Percentiles rank a stretch among this genome's conserved stretches.
Evolutionary conservation across 1,140 invertebrate species (phyloP).

Genomic region (Drosophila pachea): DNA sequence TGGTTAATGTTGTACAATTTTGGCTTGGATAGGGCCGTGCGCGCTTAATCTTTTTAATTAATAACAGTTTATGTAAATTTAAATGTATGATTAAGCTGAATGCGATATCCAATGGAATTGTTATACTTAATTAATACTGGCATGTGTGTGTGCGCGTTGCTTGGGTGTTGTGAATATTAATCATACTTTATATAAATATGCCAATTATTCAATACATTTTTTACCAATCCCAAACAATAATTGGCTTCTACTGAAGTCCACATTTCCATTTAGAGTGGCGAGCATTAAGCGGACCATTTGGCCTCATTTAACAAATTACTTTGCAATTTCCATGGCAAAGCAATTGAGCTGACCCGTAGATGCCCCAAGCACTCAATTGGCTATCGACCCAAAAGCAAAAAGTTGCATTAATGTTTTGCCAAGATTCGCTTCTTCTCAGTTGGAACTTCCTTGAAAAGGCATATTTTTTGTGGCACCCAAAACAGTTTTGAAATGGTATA

Average conservation of each 20-base stretch:
- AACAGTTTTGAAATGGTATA: too few species aligned
- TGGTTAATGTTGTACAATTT: conserved; percentile 27
- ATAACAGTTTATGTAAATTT: conserved; percentile 73
- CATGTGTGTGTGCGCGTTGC: conserved; percentile 24
- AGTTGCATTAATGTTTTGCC: conserved; percentile 34
- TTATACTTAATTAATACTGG: conserved; percentile 64
- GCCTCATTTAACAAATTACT: conserved; percentile 32
- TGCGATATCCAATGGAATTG: conserved; percentile 53
- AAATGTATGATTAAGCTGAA: conserved; percentile 67
- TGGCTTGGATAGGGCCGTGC: conserved; percentile 8
- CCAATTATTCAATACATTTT: conserved; percentile 22
- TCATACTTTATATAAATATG: conserved; percentile 26
- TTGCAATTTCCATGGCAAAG: conserved; percentile 1
- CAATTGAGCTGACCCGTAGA: conserved; percentile 10
- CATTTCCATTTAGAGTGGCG: conserved; percentile 10
- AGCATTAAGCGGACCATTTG: conserved; percentile 5
- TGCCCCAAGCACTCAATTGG: conserved; percentile 46
- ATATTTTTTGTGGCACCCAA: not conserved
- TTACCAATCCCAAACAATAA: not conserved
- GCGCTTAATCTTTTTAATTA: conserved; percentile 62
- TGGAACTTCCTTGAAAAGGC: too few species aligned
- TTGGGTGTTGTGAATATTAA: conserved; percentile 22
- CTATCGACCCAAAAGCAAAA: conserved; percentile 11
- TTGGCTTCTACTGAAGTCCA: not conserved
- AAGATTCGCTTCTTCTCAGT: too few species aligned